A percentile compares a stretch with the other conserved stretches of the same genome.
These are phyloP conservation scores for Phrynocephalus versicolor DNA, from an alignment of 2,113 vertebrate species.

Conservation along the genomic window DNA sequence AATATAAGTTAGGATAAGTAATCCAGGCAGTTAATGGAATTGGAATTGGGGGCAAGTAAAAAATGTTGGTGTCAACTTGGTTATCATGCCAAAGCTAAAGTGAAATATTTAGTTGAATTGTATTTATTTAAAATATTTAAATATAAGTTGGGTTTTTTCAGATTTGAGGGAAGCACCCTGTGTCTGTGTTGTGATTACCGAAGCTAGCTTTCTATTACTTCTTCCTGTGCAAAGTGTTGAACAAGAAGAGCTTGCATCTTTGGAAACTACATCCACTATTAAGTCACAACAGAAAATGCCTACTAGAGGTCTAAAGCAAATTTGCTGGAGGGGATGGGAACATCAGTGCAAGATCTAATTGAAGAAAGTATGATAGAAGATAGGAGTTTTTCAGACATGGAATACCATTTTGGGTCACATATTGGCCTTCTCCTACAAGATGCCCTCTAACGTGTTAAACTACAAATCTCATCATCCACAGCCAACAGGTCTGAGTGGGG, in stretches of 20 bases:
- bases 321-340: not conserved
- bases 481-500: not conserved
- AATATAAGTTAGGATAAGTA: not conserved
- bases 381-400: not conserved
- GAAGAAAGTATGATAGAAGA: not conserved
- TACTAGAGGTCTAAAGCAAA: not conserved
- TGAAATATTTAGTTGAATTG: not conserved
- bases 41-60: not conserved
- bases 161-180: not conserved
- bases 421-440: not conserved
- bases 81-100: not conserved
- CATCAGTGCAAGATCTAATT: not conserved
- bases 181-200: not conserved
- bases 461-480: not conserved
- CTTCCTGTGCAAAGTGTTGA: not conserved
- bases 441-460: not conserved
- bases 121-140: not conserved
- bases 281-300: not conserved
- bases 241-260: not conserved
- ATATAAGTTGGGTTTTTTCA: not conserved
- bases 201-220: not conserved
- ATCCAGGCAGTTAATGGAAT: not conserved
- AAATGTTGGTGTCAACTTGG: not conserved
- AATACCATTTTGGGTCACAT: not conserved
- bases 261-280: not conserved